phyloP scores from a whole-genome alignment of 2,888 invertebrate genomes.

The Lasioglossum figueresi region DNA sequence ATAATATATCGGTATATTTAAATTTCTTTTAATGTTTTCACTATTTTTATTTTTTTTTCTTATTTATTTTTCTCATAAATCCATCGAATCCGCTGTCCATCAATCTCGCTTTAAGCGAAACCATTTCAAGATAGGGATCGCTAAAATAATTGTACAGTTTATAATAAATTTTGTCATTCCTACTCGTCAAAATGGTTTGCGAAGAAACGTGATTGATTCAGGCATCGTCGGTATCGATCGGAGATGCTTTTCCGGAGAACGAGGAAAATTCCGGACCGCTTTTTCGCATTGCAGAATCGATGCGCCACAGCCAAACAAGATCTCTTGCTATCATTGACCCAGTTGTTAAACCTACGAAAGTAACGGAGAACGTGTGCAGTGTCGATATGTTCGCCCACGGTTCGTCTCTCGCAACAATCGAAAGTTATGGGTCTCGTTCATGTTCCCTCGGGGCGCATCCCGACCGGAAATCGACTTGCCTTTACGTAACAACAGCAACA shows the following conservation, averaged over 20 bases:
- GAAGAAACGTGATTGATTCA: too few species aligned
- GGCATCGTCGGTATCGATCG: too few species aligned
- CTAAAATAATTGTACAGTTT: too few species aligned
- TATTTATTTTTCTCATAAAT: too few species aligned
- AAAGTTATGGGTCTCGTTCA: slow-evolving; percentile 49
- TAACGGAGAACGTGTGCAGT: slow-evolving; percentile 13
- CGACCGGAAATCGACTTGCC: slow-evolving; percentile 41
- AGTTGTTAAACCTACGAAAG: slow-evolving; percentile 60
- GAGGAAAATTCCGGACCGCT: background rate
- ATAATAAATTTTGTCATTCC: too few species aligned
- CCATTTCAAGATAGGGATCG: too few species aligned
- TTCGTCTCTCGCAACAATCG: slow-evolving; percentile 45
- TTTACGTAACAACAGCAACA: slow-evolving; percentile 43
- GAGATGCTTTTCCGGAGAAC: background rate
- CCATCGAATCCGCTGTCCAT: too few species aligned
- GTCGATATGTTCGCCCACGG: slow-evolving; percentile 22
- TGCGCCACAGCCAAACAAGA: background rate
- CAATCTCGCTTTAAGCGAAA: too few species aligned
- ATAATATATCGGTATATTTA: too few species aligned
- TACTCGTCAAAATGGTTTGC: too few species aligned
- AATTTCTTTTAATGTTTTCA: too few species aligned
- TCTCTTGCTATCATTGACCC: slow-evolving; percentile 69
- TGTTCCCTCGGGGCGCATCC: slow-evolving; percentile 45
- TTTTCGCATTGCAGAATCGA: background rate
- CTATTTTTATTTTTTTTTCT: too few species aligned